Conservation (phyloP, 1,140 invertebrate genomes). For the Drosophila baimaii region DNA sequence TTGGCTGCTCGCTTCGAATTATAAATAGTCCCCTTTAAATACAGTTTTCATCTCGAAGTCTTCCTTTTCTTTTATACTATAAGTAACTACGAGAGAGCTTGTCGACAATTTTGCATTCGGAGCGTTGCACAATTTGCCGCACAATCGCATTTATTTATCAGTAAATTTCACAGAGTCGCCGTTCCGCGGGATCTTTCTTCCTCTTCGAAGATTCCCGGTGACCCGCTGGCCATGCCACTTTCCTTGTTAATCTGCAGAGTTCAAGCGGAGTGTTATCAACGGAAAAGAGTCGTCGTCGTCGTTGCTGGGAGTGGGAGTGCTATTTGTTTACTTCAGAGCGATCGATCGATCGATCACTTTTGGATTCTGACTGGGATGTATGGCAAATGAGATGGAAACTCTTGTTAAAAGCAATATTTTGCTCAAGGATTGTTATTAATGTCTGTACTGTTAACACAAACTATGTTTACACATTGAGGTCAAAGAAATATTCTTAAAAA, state of each 20-base stretch:
- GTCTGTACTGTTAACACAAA: no score
- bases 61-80: slow-evolving; percentile 27
- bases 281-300: slow-evolving; percentile 32
- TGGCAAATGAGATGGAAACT: neutral
- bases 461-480: no score
- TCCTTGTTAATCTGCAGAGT: slow-evolving; percentile 72
- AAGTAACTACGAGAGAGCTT: slow-evolving; percentile 50
- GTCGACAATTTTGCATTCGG: slow-evolving; percentile 77
- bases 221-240: slow-evolving; percentile 68
- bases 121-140: slow-evolving; percentile 81
- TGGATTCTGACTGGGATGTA: neutral
- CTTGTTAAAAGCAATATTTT: neutral
- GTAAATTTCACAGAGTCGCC: slow-evolving; percentile 62
- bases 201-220: slow-evolving; percentile 41
- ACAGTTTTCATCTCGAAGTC: slow-evolving; percentile 12
- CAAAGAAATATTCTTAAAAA: no score
- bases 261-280: slow-evolving; percentile 65
- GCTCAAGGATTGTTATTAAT: neutral
- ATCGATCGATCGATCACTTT: slow-evolving; percentile 15
- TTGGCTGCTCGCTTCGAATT: slow-evolving; percentile 34
- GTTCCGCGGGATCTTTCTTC: slow-evolving; percentile 40
- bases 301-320: slow-evolving; percentile 27
- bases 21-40: slow-evolving; percentile 52
- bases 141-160: slow-evolving; percentile 83
- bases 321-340: slow-evolving; percentile 54